These are phyloP conservation scores for Lasioglossum vierecki DNA, from an alignment of 2,888 invertebrate genomes.

Conservation along the genomic window DNA sequence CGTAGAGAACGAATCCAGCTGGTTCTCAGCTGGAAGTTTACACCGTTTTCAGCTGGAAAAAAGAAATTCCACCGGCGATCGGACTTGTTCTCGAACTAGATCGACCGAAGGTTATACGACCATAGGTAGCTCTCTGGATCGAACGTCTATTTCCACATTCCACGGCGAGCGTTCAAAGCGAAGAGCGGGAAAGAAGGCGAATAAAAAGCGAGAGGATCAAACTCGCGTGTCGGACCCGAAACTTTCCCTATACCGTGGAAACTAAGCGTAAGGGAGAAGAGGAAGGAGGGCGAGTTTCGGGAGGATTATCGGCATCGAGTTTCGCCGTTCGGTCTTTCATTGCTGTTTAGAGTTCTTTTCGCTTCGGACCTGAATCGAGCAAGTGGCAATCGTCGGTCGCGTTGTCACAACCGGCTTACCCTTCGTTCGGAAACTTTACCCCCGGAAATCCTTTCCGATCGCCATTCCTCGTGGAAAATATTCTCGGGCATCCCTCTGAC, in stretches of 20 bases:
- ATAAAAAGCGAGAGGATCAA: conserved; percentile 54
- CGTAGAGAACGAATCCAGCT: background rate
- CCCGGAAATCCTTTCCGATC: conserved; percentile 23
- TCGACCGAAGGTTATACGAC: conserved; percentile 22
- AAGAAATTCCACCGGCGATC: conserved; percentile 26
- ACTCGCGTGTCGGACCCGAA: conserved; percentile 51
- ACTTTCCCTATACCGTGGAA: conserved; percentile 44
- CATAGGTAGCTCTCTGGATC: conserved; percentile 49
- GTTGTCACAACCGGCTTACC: conserved; percentile 16
- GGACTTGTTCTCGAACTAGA: conserved; percentile 26
- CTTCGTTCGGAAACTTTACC: background rate
- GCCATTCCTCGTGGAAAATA: background rate
- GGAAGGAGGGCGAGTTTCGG: conserved; percentile 21
- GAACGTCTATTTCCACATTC: conserved; percentile 52
- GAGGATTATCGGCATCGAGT: conserved; percentile 64
- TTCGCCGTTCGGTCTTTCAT: conserved; percentile 61
- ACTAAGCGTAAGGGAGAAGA: background rate
- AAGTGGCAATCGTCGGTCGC: conserved; percentile 43
- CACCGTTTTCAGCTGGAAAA: background rate
- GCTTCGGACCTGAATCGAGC: conserved; percentile 26
- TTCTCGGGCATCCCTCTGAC: background rate
- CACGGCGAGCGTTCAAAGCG: conserved; percentile 32
- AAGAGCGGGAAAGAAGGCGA: conserved; percentile 26
- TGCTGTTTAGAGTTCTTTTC: conserved; percentile 65
- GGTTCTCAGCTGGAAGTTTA: background rate